A percentile compares a stretch with the other conserved stretches of the same genome.
Evolutionary conservation across 2,113 vertebrate species (phyloP).

Genomic region (Calidris pygmaea): DNA sequence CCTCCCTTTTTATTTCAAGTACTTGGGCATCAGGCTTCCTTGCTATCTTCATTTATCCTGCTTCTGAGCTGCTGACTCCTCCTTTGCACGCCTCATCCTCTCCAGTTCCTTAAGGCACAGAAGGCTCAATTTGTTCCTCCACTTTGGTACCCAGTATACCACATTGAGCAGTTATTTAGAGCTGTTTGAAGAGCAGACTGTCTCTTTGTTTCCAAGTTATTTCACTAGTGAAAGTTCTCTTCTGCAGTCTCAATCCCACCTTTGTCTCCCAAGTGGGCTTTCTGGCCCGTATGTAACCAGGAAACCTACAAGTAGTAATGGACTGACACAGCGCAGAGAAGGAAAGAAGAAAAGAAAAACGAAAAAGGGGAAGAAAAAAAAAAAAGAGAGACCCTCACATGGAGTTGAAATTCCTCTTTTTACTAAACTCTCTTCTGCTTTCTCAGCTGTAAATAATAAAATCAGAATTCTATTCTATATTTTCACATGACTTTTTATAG

Average conservation of each 20-base stretch:
- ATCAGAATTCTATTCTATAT: background rate
- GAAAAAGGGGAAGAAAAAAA: background rate
- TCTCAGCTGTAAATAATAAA: background rate
- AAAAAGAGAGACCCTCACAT: background rate
- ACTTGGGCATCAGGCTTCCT: background rate
- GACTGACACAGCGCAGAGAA: background rate
- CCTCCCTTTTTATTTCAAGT: background rate
- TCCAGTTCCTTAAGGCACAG: background rate
- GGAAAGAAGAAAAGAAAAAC: background rate
- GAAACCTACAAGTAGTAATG: background rate
- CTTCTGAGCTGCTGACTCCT: background rate
- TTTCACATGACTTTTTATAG: background rate
- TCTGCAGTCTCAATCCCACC: background rate
- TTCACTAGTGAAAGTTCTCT: background rate
- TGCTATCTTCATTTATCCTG: background rate
- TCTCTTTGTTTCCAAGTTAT: background rate
- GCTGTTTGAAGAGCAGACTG: background rate
- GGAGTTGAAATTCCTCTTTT: background rate
- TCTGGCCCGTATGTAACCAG: fast-evolving
- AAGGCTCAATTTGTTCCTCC: background rate
- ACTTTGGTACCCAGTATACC: background rate
- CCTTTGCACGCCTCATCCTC: background rate
- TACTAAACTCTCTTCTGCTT: background rate
- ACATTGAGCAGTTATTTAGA: background rate
- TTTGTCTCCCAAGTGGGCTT: background rate